Conservation (phyloP, 2,113 vertebrate species). For the Galeopterus variegatus region DNA sequence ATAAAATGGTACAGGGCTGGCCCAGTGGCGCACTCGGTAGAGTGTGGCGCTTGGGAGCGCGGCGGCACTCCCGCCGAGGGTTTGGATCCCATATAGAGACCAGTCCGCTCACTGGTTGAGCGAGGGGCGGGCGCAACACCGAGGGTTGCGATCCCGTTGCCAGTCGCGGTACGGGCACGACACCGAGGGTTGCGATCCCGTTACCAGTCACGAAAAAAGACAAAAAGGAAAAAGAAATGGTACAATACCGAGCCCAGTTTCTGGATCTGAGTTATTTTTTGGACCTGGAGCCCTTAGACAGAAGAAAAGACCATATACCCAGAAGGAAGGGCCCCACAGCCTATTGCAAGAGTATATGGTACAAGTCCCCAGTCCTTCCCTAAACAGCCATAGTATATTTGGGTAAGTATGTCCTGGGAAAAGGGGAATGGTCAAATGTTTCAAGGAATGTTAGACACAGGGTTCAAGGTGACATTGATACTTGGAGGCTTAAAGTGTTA, state of each 20-base stretch:
- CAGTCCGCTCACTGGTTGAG: too few relatives aligned
- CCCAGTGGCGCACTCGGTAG: too few relatives aligned
- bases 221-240: too few relatives aligned
- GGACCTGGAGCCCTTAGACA: not conserved
- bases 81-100: too few relatives aligned
- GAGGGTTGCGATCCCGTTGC: too few relatives aligned
- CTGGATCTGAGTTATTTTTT: not conserved
- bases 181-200: too few relatives aligned
- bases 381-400: not conserved
- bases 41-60: too few relatives aligned
- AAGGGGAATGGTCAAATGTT: not conserved
- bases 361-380: not conserved
- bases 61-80: too few relatives aligned
- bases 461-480: not conserved
- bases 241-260: not conserved
- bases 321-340: not conserved
- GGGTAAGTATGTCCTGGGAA: not conserved
- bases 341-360: not conserved
- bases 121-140: too few relatives aligned
- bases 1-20: not conserved
- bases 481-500: not conserved
- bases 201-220: too few relatives aligned
- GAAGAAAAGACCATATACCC: not conserved
- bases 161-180: too few relatives aligned
- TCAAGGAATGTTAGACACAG: not conserved